Percentiles rank a stretch among this genome's conserved stretches.
phyloP scores from a whole-genome alignment of 2,113 vertebrate genomes.

The Melanerpes formicivorus region DNA sequence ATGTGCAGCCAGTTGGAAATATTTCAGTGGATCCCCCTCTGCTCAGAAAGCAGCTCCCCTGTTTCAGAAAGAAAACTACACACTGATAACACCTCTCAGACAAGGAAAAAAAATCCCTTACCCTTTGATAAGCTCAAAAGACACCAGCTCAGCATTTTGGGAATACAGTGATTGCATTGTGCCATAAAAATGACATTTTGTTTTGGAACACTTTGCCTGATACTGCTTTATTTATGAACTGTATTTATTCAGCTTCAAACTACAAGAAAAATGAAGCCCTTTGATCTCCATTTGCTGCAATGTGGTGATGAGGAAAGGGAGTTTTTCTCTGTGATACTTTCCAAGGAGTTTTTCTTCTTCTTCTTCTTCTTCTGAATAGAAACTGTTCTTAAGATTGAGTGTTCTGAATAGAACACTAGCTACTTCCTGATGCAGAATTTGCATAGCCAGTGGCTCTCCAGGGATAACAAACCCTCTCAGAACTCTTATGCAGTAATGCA shows the following conservation, averaged over 20 bases:
- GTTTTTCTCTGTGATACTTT: background rate
- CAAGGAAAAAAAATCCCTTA: fast-evolving
- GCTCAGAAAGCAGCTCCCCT: background rate
- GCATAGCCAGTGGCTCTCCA: background rate
- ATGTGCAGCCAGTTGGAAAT: background rate
- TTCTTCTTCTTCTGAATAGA: background rate
- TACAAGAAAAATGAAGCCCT: background rate
- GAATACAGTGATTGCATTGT: background rate
- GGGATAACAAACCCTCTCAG: background rate
- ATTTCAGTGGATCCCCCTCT: background rate
- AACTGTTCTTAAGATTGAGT: background rate
- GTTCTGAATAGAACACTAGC: background rate
- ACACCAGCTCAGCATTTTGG: background rate
- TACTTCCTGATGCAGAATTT: background rate
- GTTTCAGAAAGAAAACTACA: background rate
- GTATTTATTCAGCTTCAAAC: constrained; percentile 26
- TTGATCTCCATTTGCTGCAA: background rate
- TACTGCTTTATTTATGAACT: background rate
- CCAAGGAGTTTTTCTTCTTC: background rate
- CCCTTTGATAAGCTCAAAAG: background rate
- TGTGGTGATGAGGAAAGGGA: background rate
- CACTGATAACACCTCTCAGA: background rate
- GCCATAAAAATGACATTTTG: background rate
- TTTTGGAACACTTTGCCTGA: background rate
- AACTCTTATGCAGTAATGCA: background rate